Base-by-base conservation (phyloP, 2,888 invertebrate species). In the Drosophila subquinaria region DNA sequence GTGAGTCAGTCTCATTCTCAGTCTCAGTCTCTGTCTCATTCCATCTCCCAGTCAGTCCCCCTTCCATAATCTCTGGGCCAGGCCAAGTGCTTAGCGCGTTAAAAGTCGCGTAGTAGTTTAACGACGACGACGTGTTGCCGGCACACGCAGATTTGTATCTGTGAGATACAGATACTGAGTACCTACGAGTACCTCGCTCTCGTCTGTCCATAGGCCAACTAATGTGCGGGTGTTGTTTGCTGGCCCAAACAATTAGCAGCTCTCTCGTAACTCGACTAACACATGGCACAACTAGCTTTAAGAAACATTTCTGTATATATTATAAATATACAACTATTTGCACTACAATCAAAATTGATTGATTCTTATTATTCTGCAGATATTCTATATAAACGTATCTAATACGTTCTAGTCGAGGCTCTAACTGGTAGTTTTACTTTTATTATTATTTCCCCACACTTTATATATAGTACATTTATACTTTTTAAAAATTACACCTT, bases 41-140 rank as follows among this genome's bases (percentile, higher is more conserved):
- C n/a, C n/a, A 4, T 3, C 9, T 4, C 5, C 36, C 35, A n/a
- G 55, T n/a, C 15, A 8, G 33, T 4, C 1, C 3, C 33, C 1
- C 35, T 4, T 10, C 36, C 35, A 10, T 43, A 27, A 6, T 47
- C 45, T 40, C 36, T 33, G 13, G 20, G 20, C 57, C 48, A 15
- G 40, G 55, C 76, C 75, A 68, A 78, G 82, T 85, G 83, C 77
- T 84, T 83, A 79, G 87, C 70, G 68, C 79, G 70, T 74, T 84
- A 77, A 79, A 75, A 88, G 84, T 82, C 86, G 82, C 86, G 76
- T 90, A 73, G 81, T 88, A 75, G 86, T 78, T 86, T 86, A 86
- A 86, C 86, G 89, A 86, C 79, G 64, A 72, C 90, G 76, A 86
- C 86, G 86, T 86, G 86, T 90, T 71, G 73, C 69, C 66, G 72